Evolutionary conservation across 2,797 vertebrate species (phyloP).

Genomic region (Anguilla marmorata): DNA sequence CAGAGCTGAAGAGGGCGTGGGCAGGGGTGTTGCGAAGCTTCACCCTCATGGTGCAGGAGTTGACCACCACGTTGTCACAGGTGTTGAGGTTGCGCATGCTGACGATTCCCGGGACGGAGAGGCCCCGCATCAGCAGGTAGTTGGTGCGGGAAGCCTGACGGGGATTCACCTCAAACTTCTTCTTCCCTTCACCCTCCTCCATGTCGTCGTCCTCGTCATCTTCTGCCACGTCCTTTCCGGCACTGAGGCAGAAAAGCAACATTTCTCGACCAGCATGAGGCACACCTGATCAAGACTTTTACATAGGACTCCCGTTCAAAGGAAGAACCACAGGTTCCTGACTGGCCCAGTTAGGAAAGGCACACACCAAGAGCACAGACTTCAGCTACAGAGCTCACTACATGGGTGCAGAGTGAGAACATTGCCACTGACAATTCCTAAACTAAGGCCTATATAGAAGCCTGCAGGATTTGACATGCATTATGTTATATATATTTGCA

Average conservation of each 20-base stretch:
- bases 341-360: not conserved
- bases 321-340: not conserved
- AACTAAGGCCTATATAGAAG: not conserved
- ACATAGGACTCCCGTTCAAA: not conserved
- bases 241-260: constrained; percentile 56
- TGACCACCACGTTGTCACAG: constrained; percentile 89
- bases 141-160: constrained; percentile 93
- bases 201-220: constrained; percentile 83
- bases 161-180: constrained; percentile 80
- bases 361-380: not conserved
- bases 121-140: constrained; percentile 92
- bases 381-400: no score
- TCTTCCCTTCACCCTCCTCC: constrained; percentile 69
- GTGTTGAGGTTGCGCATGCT: constrained; percentile 81
- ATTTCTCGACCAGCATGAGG: not conserved
- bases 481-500: not conserved
- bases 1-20: constrained; percentile 59
- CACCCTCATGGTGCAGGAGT: constrained; percentile 82
- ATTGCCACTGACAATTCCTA: not conserved
- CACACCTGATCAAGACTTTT: not conserved
- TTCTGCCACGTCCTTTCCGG: constrained; percentile 77
- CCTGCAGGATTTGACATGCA: not conserved
- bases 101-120: constrained; percentile 80
- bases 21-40: constrained; percentile 71
- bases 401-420: not conserved